Evolutionary conservation across 1,140 invertebrate species (phyloP), one percentile per base, ranked within the genome.

Genomic region (Octopus sinensis): DNA sequence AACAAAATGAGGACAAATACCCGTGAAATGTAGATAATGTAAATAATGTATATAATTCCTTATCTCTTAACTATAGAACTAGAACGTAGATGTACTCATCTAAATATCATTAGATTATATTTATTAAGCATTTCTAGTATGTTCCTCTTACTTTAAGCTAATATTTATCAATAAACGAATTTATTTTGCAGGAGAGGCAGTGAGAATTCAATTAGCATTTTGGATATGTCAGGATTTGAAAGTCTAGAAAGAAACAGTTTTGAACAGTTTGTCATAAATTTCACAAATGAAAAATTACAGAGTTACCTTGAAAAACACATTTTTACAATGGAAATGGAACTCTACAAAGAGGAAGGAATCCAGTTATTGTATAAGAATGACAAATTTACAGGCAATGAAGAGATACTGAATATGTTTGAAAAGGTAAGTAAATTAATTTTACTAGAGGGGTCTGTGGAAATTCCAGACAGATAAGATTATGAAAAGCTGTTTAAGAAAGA

Each of bases 371-470:
- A 93, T 94, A 7, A 94, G 93, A 87, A 91, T 53, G 93, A 96
- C 17, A 93, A 94, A 85, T 95, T 95, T 87, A 93, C 93, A 12
- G 95, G 96, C 86, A 97, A 96, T 87, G 91, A 94, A 76, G 94
- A 94, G 0, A 93, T 96, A 30, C 86, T 96, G 30, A 94, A 95
- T 84, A 94, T 96, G 93, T 91, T 96, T 62, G 83, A 85, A n/a
- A 82, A 82, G 85, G 89, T 89, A 85, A 43, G 81, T 71, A 73
- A 17, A 9, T 43, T 43, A 43, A 43, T 43, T 43, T 43, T 43
- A 43, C 30, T 43, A 1, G 30, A 43, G 30, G 30, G 30, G 1
- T 43, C 30, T 43, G 30, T 43, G 30, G 30, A 43, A 43, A 43
- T 43, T 43, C 30, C 30, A 43, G 30, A 43, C 30, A 43, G 30